A percentile compares a stretch with the other conserved stretches of the same genome.
Evolutionary conservation across 1,140 invertebrate genomes (phyloP).

Genomic region (Penaeus indicus): DNA sequence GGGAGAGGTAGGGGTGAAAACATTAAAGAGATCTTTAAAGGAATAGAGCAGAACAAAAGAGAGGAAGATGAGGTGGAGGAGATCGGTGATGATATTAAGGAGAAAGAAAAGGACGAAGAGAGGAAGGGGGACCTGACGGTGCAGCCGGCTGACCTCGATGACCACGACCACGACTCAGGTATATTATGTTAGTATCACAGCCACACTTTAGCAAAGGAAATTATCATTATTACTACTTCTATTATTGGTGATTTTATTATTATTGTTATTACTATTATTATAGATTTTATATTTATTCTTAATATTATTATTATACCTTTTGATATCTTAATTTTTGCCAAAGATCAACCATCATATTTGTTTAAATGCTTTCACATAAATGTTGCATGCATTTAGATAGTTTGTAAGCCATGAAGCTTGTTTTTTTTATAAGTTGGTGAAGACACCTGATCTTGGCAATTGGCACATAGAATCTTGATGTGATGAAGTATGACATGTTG

Average conservation of each 20-base stretch:
- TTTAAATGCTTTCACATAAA: too few relatives aligned
- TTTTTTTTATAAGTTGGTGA: background rate
- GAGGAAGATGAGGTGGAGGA: conserved; percentile 8
- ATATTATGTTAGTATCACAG: conserved; percentile 64
- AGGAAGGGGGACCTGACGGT: conserved; percentile 56
- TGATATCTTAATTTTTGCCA: background rate
- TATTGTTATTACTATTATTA: background rate
- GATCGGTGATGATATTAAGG: conserved; percentile 6
- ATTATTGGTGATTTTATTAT: background rate
- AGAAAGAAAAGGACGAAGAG: conserved; percentile 30
- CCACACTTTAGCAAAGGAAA: conserved; percentile 42
- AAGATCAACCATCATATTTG: too few relatives aligned
- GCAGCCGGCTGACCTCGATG: conserved; percentile 49
- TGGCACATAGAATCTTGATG: too few relatives aligned
- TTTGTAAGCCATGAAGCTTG: background rate
- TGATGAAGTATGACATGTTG: too few relatives aligned
- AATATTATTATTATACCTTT: background rate
- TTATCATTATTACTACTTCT: background rate
- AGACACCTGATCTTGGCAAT: too few relatives aligned
- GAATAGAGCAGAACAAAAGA: background rate
- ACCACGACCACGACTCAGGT: conserved; percentile 64
- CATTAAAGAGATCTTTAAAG: background rate
- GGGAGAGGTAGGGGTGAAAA: conserved; percentile 9
- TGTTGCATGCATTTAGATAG: background rate
- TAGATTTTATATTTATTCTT: too few relatives aligned